phyloP scores from a whole-genome alignment of 1,140 invertebrate genomes.

The Drosophila subpulchrella region DNA sequence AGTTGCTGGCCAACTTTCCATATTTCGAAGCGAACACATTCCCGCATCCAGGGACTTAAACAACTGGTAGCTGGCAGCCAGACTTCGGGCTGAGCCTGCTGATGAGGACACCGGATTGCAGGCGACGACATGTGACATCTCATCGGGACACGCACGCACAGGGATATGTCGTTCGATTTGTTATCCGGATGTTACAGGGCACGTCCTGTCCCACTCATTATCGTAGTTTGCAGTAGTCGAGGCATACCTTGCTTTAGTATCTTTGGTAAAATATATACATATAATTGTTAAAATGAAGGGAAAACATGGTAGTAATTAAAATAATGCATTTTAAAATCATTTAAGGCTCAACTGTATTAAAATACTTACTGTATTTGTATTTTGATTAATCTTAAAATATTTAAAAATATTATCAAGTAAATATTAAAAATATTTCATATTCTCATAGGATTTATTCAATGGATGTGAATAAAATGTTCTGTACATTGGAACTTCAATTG shows the following conservation, averaged over 20 bases:
- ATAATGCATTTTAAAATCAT: too few relatives aligned
- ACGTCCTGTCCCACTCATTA: background rate
- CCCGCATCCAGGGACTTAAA: conserved; percentile 17
- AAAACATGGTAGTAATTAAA: too few relatives aligned
- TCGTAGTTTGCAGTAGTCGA: background rate
- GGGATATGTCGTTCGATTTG: conserved; percentile 30
- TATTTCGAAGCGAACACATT: conserved; percentile 64
- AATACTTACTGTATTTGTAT: too few relatives aligned
- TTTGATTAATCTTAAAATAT: too few relatives aligned
- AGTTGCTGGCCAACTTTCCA: conserved; percentile 66
- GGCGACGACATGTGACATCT: conserved; percentile 75
- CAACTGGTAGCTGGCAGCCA: conserved; percentile 23
- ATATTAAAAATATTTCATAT: too few relatives aligned
- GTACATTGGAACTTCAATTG: too few relatives aligned
- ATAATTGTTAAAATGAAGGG: background rate
- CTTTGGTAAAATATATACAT: too few relatives aligned
- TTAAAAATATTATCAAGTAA: too few relatives aligned
- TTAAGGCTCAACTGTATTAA: too few relatives aligned
- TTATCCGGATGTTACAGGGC: background rate
- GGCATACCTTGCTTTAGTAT: background rate
- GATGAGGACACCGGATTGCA: conserved; percentile 38
- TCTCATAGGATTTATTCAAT: too few relatives aligned
- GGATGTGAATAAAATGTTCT: too few relatives aligned
- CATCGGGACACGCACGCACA: conserved; percentile 62
- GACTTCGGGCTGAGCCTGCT: conserved; percentile 22